phyloP scores from a whole-genome alignment of 2,113 vertebrate genomes.

The Todiramphus saurophagus region DNA sequence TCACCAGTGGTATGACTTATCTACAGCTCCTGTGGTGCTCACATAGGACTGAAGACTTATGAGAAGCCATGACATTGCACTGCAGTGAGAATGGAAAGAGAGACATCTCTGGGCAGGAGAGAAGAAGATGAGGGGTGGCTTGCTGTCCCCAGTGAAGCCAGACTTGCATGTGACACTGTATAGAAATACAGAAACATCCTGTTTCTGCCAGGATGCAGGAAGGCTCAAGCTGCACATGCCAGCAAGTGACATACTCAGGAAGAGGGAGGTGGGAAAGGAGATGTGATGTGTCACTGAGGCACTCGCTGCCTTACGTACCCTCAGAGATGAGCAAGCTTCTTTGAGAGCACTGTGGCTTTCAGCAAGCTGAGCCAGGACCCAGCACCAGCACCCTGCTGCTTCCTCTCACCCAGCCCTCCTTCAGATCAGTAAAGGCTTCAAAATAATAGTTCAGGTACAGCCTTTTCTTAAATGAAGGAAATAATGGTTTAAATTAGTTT shows the following conservation, averaged over 20 bases:
- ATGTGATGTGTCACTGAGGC: neutral
- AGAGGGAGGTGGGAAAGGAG: neutral
- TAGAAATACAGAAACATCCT: neutral
- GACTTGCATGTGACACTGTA: neutral
- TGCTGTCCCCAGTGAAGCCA: neutral
- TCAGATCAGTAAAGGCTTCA: neutral
- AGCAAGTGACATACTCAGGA: neutral
- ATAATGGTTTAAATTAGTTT: neutral
- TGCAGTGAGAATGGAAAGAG: neutral
- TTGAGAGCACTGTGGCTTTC: fast-evolving
- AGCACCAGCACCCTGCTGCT: neutral
- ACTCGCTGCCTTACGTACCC: neutral
- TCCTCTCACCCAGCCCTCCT: neutral
- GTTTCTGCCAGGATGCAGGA: neutral
- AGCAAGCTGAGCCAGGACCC: neutral
- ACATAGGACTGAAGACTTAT: neutral
- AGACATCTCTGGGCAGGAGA: neutral
- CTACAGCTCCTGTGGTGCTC: neutral
- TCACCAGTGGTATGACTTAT: neutral
- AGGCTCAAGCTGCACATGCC: neutral
- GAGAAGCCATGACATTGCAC: neutral
- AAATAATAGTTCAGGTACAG: neutral
- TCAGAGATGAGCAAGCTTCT: neutral
- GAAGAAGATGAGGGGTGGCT: neutral
- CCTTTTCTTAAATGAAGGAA: neutral